phyloP scores from a whole-genome alignment of 2,888 invertebrate genomes.

The Dolomedes plantarius region DNA sequence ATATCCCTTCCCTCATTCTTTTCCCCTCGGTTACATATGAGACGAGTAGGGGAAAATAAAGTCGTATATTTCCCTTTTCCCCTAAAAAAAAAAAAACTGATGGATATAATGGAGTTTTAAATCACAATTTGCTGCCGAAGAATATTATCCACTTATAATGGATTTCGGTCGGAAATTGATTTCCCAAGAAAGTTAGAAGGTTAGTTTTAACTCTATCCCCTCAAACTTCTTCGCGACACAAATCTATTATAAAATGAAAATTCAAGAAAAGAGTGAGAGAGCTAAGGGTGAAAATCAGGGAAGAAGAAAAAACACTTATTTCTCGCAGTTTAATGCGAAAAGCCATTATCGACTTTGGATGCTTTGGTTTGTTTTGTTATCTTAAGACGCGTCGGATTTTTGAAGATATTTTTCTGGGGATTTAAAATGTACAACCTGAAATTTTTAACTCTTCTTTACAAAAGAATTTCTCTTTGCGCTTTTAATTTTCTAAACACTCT shows the following conservation, averaged over 20 bases:
- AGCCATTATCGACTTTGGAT: not conserved
- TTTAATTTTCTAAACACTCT: too few species aligned
- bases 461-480: too few species aligned
- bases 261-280: not conserved
- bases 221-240: not conserved
- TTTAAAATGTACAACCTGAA: too few species aligned
- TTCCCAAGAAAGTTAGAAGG: not conserved
- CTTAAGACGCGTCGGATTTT: not conserved
- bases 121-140: not conserved
- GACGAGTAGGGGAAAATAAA: not conserved
- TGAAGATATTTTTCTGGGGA: too few species aligned
- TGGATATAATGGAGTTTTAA: conserved; percentile 7
- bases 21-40: not conserved
- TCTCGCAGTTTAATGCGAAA: not conserved
- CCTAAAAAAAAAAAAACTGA: not conserved
- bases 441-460: too few species aligned
- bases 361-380: not conserved
- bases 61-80: not conserved
- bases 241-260: conserved; percentile 1
- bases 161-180: not conserved
- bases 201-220: not conserved
- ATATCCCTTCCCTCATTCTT: not conserved
- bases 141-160: not conserved
- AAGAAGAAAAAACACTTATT: not conserved
- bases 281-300: not conserved